phyloP scores from a whole-genome alignment of 2,797 vertebrate genomes.

The Microhierax caerulescens region DNA sequence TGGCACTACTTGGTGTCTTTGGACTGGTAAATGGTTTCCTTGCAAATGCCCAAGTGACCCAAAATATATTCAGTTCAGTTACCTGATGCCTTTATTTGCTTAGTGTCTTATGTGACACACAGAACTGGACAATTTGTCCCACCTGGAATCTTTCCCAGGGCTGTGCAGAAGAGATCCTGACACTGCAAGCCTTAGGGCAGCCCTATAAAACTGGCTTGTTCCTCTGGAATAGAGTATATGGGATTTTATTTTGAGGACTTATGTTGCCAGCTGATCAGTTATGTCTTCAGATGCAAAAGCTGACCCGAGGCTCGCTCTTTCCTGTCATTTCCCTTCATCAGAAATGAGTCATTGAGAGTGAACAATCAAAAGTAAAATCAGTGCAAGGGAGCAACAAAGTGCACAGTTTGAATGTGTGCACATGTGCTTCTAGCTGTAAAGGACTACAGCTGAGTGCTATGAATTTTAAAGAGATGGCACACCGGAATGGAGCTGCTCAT shows the following conservation, averaged over 20 bases:
- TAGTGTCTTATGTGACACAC: neutral
- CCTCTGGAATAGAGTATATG: neutral
- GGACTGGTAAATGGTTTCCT: neutral
- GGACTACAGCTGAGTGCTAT: neutral
- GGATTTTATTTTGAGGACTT: neutral
- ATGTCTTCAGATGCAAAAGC: neutral
- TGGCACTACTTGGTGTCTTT: neutral
- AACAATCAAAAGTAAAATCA: neutral
- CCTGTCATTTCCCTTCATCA: neutral
- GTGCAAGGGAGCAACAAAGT: neutral
- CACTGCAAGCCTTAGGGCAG: neutral
- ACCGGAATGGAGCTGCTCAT: neutral
- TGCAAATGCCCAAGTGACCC: neutral
- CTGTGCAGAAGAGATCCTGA: neutral
- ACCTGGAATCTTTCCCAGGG: neutral
- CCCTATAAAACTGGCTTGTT: neutral
- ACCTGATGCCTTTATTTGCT: neutral
- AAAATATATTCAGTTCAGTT: neutral
- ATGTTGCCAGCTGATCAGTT: neutral
- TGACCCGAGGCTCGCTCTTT: neutral
- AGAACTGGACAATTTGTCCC: neutral
- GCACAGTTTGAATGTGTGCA: neutral
- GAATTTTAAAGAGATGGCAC: neutral
- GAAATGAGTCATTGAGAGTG: neutral
- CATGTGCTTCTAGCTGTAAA: neutral